A percentile compares a stretch with the other conserved stretches of the same genome.
phyloP scores from a whole-genome alignment of 2,113 vertebrate genomes.

The Solea solea region DNA sequence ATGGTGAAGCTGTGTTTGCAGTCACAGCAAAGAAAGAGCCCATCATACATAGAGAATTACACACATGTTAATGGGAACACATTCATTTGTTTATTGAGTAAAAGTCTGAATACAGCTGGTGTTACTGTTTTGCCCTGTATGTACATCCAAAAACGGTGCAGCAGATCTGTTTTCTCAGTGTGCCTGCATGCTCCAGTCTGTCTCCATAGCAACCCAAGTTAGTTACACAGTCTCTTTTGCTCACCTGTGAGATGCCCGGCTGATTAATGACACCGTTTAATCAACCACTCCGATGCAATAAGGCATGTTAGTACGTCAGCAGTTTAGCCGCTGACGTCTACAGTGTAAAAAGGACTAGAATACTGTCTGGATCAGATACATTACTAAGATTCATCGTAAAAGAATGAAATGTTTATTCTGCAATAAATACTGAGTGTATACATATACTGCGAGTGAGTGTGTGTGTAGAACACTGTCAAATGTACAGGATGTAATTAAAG shows the following conservation, averaged over 20 bases:
- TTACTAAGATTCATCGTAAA: conserved; percentile 66
- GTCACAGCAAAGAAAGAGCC: conserved; percentile 4
- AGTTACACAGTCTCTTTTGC: conserved; percentile 58
- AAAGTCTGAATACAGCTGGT: conserved; percentile 81
- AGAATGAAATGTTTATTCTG: conserved; percentile 57
- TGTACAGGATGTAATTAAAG: conserved; percentile 26
- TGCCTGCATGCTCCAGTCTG: conserved; percentile 49
- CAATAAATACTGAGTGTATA: conserved; percentile 79
- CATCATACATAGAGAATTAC: conserved; percentile 13
- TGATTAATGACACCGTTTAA: conserved; percentile 24
- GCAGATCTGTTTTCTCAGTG: conserved; percentile 47
- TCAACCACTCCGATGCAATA: conserved; percentile 71
- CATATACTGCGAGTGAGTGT: conserved; percentile 5
- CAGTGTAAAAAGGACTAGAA: conserved; percentile 57
- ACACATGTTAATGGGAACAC: conserved; percentile 67
- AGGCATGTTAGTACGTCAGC: conserved; percentile 79
- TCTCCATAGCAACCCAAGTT: conserved; percentile 68
- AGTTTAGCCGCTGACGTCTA: conserved; percentile 67
- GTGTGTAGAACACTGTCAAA: conserved; percentile 66
- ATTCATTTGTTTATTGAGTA: conserved; percentile 80
- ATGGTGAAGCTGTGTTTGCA: too few species aligned
- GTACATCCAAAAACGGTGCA: conserved; percentile 62
- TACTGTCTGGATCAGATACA: conserved; percentile 57
- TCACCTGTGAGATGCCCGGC: conserved; percentile 65
- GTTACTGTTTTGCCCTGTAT: conserved; percentile 65